phyloP scores from a whole-genome alignment of 2,113 vertebrate genomes.

The Lamprologus callipterus region DNA sequence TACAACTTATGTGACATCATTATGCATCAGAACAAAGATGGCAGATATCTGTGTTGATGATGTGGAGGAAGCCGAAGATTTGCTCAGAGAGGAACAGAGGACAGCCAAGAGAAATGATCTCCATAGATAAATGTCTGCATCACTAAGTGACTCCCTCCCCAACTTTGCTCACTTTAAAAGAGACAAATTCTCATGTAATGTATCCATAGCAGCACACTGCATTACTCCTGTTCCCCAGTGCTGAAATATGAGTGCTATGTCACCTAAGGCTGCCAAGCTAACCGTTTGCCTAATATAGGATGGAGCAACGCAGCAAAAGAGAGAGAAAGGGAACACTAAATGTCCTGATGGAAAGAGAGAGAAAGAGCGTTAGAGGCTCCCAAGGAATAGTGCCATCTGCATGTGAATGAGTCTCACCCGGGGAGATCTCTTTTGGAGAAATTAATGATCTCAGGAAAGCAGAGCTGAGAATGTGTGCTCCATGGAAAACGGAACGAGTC shows the following conservation, averaged over 20 bases:
- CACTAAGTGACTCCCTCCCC: slow-evolving; percentile 49
- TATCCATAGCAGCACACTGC: slow-evolving; percentile 60
- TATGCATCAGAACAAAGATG: background rate
- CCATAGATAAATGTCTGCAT: slow-evolving; percentile 56
- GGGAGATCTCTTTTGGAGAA: slow-evolving; percentile 73
- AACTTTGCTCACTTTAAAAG: slow-evolving; percentile 61
- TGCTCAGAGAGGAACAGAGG: slow-evolving; percentile 20
- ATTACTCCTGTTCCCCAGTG: slow-evolving; percentile 53
- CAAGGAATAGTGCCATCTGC: slow-evolving; percentile 64
- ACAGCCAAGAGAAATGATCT: slow-evolving; percentile 40
- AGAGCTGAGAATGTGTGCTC: slow-evolving; percentile 53
- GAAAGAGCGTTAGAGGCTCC: slow-evolving; percentile 52
- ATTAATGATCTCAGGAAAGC: slow-evolving; percentile 74
- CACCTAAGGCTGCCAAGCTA: slow-evolving; percentile 70
- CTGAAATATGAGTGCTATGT: slow-evolving; percentile 72
- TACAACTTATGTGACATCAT: background rate
- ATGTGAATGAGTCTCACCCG: slow-evolving; percentile 72
- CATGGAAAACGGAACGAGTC: slow-evolving; percentile 22
- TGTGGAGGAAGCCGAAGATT: slow-evolving; percentile 1
- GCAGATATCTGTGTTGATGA: background rate
- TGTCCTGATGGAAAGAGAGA: slow-evolving; percentile 44
- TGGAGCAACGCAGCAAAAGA: slow-evolving; percentile 35
- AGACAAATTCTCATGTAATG: slow-evolving; percentile 73
- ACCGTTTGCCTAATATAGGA: slow-evolving; percentile 60
- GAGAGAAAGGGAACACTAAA: slow-evolving; percentile 46